Conservation (phyloP, 2,888 invertebrate genomes). For the Nesidiocoris tenuis region DNA sequence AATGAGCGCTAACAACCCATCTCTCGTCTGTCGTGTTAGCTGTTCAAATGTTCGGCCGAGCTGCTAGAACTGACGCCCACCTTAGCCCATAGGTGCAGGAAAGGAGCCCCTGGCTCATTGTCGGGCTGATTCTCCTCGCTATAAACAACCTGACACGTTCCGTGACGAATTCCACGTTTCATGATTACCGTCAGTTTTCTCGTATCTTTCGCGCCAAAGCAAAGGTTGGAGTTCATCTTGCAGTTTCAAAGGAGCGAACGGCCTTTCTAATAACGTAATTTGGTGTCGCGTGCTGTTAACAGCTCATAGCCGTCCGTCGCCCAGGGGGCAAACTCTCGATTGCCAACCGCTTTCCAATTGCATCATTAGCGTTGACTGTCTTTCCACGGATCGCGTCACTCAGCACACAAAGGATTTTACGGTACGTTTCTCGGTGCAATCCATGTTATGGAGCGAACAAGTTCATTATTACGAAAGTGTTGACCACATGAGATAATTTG, state of each 20-base stretch:
- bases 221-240: neutral
- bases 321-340: neutral
- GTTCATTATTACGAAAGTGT: too few relatives aligned
- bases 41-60: neutral
- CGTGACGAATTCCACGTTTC: slow-evolving; percentile 12
- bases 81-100: too few relatives aligned
- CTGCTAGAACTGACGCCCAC: neutral
- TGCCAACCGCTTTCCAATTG: too few relatives aligned
- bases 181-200: neutral
- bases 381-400: too few relatives aligned
- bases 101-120: neutral
- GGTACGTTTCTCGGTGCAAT: too few relatives aligned
- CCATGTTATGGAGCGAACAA: too few relatives aligned
- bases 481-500: too few relatives aligned
- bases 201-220: neutral
- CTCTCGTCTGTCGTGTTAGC: neutral
- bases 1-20: neutral
- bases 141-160: slow-evolving; percentile 29
- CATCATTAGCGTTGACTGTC: too few relatives aligned
- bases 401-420: too few relatives aligned
- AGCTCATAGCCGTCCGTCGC: neutral
- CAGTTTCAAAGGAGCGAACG: neutral
- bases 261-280: neutral
- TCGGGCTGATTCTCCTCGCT: neutral
- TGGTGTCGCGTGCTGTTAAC: neutral